Evolutionary conservation across 2,888 invertebrate species (phyloP).

Genomic region (Aphidoletes aphidimyza): DNA sequence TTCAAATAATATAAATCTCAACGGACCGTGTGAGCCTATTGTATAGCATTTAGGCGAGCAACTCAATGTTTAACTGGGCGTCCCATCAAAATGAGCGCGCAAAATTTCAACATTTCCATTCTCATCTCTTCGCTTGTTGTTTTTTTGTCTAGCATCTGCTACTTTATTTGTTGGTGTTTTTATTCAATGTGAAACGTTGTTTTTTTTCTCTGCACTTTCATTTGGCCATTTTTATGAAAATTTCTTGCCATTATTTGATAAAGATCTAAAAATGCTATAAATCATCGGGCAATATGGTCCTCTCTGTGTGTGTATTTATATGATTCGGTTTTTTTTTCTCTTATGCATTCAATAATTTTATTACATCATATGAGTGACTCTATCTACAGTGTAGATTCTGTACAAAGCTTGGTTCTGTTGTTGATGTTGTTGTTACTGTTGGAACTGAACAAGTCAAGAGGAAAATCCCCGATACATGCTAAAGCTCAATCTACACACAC

Average conservation of each 20-base stretch:
- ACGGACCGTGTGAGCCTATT: conserved; percentile 41
- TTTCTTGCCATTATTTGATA: conserved; percentile 49
- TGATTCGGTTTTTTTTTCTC: background rate
- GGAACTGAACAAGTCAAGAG: background rate
- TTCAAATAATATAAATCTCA: conserved; percentile 44
- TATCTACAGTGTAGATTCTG: background rate
- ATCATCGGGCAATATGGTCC: conserved; percentile 21
- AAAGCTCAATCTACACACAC: background rate
- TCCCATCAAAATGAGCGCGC: background rate
- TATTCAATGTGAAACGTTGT: background rate
- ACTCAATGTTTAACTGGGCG: background rate
- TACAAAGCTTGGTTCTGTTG: too few species aligned
- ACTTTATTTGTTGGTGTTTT: background rate
- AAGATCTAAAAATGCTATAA: conserved; percentile 42
- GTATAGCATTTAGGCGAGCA: background rate
- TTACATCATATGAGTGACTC: background rate
- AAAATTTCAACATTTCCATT: conserved; percentile 38
- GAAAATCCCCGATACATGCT: background rate
- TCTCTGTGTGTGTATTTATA: conserved; percentile 16
- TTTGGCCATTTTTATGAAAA: conserved; percentile 47
- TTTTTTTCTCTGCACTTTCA: conserved; percentile 19
- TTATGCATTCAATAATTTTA: conserved; percentile 31
- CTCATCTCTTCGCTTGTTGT: background rate
- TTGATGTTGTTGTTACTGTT: too few species aligned
- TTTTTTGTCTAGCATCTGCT: too few species aligned